Evolutionary conservation across 2,113 vertebrate genomes (phyloP), one percentile per base, ranked within the genome.

Genomic region (Cynoglossus semilaevis): DNA sequence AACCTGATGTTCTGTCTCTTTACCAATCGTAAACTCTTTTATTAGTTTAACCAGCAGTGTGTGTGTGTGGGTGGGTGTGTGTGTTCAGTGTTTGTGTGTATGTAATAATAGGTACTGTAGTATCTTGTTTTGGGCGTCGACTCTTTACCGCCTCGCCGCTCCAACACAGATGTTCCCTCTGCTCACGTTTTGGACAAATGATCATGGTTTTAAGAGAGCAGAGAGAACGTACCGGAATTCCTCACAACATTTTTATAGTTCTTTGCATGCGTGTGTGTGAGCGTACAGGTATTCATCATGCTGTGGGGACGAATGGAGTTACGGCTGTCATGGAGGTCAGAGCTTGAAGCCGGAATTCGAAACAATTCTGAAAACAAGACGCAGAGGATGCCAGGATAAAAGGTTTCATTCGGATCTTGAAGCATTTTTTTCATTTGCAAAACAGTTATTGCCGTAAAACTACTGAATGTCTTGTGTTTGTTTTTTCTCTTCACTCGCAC

Each of bases 131-230:
- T 34, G 12, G 49, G 29, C 14, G 15, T 34, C 49, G 29, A 29
- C 45, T 37, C n/a, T 37, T 35, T 12, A 16, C 45, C 29, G 8
- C 19, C 7, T 15, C 16, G 5, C n/a, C 40, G 12, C 52, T 56
- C 56, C 48, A 34, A 49, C 54, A 17, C 42, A 64, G 54, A 64
- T 71, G 72, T 62, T 73, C 51, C 51, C 2, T 19, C 66, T 8
- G 10, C 47, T 29, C 51, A 16, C 57, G 63, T 54, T 47, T 54
- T 53, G 54, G 17, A 63, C 58, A 70, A 51, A 58, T 69, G 72
- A 76, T 45, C 64, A 61, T 76, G 65, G 56, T 69, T 77, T 77
- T 63, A 69, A 42, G 49, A 35, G 55, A 58, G 45, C 22, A 29
- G 22, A 29, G 22, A 29, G 22, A 29, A 76, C 64, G 44, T 68